A percentile compares a stretch with the other conserved stretches of the same genome.
Evolutionary conservation across 2,797 vertebrate genomes (phyloP).

Genomic region (Pampus argenteus): DNA sequence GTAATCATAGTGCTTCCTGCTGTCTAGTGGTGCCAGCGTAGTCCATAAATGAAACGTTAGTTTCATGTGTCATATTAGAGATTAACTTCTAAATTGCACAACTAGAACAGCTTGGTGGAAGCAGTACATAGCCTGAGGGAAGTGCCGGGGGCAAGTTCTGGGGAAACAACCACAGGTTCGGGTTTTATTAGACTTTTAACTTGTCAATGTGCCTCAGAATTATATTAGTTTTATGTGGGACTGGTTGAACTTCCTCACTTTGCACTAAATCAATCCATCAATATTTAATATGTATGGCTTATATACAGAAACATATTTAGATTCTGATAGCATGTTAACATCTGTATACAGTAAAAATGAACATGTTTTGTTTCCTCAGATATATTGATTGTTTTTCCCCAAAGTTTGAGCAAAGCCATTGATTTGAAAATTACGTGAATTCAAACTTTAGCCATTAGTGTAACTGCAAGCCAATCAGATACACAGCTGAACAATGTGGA

Average conservation of each 20-base stretch:
- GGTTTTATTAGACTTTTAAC: neutral
- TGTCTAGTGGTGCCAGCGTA: neutral
- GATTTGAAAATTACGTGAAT: conserved; percentile 41
- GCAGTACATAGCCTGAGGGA: neutral
- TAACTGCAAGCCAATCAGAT: conserved; percentile 21
- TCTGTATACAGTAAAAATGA: neutral
- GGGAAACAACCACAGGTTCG: neutral
- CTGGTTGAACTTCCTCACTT: neutral
- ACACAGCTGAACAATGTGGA: conserved; percentile 14
- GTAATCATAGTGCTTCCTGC: neutral
- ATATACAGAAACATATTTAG: neutral
- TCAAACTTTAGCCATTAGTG: conserved; percentile 23
- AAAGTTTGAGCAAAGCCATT: conserved; percentile 17
- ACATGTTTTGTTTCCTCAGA: conserved; percentile 13
- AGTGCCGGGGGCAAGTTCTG: neutral
- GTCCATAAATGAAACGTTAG: neutral
- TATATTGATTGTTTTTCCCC: conserved; percentile 38
- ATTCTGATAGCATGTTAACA: neutral
- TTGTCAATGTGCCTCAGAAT: neutral
- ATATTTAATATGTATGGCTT: neutral
- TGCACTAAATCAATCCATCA: neutral
- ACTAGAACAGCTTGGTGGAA: neutral
- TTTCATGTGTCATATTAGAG: neutral
- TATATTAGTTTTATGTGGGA: neutral
- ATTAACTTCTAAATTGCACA: neutral